These are phyloP conservation scores for Drosophila pallidifrons DNA, from an alignment of 1,140 invertebrate genomes.

Conservation along the genomic window DNA sequence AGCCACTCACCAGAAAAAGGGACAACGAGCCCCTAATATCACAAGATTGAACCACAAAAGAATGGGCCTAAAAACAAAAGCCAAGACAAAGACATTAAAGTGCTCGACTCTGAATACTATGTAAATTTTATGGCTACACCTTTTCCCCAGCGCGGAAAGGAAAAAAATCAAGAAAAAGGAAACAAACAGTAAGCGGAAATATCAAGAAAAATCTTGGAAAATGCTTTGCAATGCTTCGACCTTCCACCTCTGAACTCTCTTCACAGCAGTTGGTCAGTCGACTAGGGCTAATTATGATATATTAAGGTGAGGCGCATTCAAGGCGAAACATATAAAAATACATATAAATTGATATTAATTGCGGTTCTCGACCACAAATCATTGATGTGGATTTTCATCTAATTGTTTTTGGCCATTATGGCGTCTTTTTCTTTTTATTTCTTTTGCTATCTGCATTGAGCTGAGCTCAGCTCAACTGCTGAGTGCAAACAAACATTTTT, in stretches of 20 bases:
- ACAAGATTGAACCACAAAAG: constrained; percentile 35
- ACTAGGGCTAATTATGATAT: constrained; percentile 74
- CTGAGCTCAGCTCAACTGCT: too few relatives aligned
- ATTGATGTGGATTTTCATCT: constrained; percentile 45
- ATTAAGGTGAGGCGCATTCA: constrained; percentile 55
- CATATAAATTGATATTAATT: constrained; percentile 80
- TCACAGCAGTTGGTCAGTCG: constrained; percentile 31
- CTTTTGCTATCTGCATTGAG: too few relatives aligned
- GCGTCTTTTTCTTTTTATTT: constrained; percentile 4
- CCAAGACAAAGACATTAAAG: constrained; percentile 47
- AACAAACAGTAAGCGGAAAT: background rate
- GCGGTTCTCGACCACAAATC: constrained; percentile 53
- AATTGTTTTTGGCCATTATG: constrained; percentile 74
- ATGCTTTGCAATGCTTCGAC: background rate
- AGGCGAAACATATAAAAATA: constrained; percentile 57
- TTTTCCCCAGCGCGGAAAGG: constrained; percentile 19
- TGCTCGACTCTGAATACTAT: constrained; percentile 53
- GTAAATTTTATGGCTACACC: constrained; percentile 61
- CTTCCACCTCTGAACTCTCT: background rate
- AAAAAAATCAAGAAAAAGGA: constrained; percentile 1
- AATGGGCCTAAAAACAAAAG: constrained; percentile 47
- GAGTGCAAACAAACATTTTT: constrained; percentile 54
- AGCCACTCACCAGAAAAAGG: constrained; percentile 38
- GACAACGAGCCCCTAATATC: constrained; percentile 39
- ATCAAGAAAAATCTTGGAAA: constrained; percentile 9